Percentiles rank a stretch among this genome's conserved stretches.
These are phyloP conservation scores for Phyllostomus hastatus DNA, from an alignment of 2,113 vertebrate species.

Conservation along the genomic window DNA sequence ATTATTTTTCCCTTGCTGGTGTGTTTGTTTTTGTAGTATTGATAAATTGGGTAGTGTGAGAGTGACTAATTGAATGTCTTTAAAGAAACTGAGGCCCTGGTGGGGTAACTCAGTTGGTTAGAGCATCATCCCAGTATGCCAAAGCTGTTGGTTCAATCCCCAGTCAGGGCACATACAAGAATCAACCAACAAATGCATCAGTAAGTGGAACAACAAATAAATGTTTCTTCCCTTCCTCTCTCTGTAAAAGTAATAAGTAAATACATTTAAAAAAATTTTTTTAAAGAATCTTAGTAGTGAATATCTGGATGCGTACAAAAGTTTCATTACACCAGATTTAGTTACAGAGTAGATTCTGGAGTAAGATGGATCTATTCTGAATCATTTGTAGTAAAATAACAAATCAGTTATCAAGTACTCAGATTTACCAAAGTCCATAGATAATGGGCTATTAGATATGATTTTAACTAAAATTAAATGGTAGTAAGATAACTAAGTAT, in stretches of 20 bases:
- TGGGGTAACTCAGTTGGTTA: too few species aligned
- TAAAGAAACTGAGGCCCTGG: neutral
- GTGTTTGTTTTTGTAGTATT: neutral
- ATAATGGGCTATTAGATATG: neutral
- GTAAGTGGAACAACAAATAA: too few species aligned
- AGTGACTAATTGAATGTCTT: neutral
- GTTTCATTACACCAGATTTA: neutral
- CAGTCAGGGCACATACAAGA: too few species aligned
- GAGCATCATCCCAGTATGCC: too few species aligned
- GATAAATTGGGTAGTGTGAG: neutral
- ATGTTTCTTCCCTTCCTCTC: too few species aligned
- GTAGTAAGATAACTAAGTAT: neutral
- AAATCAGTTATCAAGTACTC: neutral
- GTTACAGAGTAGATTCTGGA: neutral
- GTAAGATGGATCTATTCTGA: slow-evolving; percentile 15
- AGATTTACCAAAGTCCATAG: neutral
- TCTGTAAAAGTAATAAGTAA: too few species aligned
- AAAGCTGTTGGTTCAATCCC: too few species aligned
- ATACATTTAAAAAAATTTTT: too few species aligned
- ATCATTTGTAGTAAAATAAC: neutral
- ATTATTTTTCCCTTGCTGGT: neutral
- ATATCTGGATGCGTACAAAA: neutral
- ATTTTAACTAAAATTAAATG: slow-evolving; percentile 43
- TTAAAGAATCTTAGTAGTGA: neutral
- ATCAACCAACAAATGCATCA: too few species aligned